Percentiles rank a stretch among this genome's conserved stretches.
Evolutionary conservation across 2,113 vertebrate species (phyloP).

Genomic region (Lamprologus ornatipinnis): DNA sequence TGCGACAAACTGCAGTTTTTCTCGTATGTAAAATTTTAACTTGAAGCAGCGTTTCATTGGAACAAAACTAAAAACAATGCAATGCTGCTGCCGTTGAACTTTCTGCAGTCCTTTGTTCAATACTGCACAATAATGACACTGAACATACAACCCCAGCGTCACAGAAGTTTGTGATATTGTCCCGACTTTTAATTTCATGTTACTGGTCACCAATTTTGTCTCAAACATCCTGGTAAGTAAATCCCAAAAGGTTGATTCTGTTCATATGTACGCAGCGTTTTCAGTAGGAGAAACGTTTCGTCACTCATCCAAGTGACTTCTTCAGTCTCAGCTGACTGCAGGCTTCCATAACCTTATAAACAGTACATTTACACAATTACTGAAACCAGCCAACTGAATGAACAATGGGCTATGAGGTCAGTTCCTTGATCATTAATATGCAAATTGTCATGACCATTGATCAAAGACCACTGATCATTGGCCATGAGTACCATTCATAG

Average conservation of each 20-base stretch:
- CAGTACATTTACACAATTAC: too few species aligned
- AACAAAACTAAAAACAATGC: neutral
- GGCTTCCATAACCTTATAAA: rapidly evolving
- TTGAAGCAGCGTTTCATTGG: neutral
- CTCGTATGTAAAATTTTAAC: neutral
- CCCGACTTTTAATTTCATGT: neutral
- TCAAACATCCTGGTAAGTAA: neutral
- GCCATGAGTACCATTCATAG: neutral
- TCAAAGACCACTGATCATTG: neutral
- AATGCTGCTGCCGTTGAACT: neutral
- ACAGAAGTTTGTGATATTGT: neutral
- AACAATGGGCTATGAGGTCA: neutral
- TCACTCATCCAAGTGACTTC: neutral
- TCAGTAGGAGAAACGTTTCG: rapidly evolving
- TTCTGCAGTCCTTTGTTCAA: neutral
- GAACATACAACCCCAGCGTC: rapidly evolving
- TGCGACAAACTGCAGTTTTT: neutral
- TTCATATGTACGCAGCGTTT: rapidly evolving
- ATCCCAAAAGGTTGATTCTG: neutral
- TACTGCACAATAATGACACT: neutral
- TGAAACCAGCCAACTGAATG: neutral
- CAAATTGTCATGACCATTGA: neutral
- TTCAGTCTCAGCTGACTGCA: neutral
- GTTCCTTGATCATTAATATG: neutral
- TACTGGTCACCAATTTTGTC: neutral